Conservation (phyloP, 2,888 invertebrate species). For the Trichopria drosophilae region DNA sequence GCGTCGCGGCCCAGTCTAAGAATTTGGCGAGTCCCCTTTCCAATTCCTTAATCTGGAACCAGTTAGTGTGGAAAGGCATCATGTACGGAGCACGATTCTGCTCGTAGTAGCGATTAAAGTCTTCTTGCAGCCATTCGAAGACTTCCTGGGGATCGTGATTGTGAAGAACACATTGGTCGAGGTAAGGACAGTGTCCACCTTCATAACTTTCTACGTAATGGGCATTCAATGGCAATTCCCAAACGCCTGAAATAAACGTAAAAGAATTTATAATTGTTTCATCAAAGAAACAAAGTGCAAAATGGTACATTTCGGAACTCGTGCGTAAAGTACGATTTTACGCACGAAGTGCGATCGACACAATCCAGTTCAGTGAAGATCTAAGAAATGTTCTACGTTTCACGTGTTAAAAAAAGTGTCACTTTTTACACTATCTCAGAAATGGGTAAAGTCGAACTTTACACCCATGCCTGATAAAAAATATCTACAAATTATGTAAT, state of each 20-base stretch:
- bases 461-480: no score
- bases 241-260: constrained; percentile 73
- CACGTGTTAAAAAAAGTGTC: no score
- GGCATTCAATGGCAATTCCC: constrained; percentile 89
- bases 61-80: constrained; percentile 96
- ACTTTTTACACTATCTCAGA: no score
- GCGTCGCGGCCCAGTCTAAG: constrained; percentile 75
- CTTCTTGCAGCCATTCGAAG: constrained; percentile 86
- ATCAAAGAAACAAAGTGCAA: no score
- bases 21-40: constrained; percentile 84
- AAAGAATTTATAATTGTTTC: no score
- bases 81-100: constrained; percentile 89
- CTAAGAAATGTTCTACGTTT: no score
- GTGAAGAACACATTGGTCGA: constrained; percentile 90
- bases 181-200: constrained; percentile 89
- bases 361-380: no score
- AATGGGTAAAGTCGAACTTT: no score
- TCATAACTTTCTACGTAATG: constrained; percentile 86
- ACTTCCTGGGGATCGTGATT: constrained; percentile 81
- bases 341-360: no score
- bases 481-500: no score
- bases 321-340: no score
- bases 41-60: constrained; percentile 88
- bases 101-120: constrained; percentile 81
- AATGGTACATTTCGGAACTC: no score